Conservation (phyloP, 1,140 invertebrate species). For the Chironomus tepperi region DNA sequence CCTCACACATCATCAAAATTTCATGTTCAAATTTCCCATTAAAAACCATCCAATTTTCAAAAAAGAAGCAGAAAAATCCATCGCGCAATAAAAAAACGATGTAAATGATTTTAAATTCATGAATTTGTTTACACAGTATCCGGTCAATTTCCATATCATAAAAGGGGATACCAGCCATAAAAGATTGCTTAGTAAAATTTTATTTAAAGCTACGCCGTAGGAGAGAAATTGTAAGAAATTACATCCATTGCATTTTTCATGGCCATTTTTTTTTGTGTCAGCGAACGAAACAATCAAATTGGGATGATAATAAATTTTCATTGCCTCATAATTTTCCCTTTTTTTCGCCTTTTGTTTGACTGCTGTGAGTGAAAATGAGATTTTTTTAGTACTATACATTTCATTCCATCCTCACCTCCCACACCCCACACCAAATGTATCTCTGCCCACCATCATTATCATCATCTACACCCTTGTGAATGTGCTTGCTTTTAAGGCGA, state of each 20-base stretch:
- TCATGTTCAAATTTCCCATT: too few relatives aligned
- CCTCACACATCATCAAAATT: too few relatives aligned
- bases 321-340: background rate
- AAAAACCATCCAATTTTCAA: too few relatives aligned
- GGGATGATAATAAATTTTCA: slow-evolving; percentile 14
- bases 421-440: too few relatives aligned
- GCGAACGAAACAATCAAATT: slow-evolving; percentile 7
- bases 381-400: background rate
- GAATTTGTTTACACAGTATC: background rate
- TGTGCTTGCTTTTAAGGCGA: background rate
- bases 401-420: too few relatives aligned
- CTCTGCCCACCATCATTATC: background rate
- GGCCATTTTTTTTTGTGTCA: slow-evolving; percentile 1
- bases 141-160: background rate
- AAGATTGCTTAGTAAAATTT: background rate
- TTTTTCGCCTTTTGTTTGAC: background rate
- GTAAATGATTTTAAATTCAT: too few relatives aligned
- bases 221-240: background rate
- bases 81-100: too few relatives aligned
- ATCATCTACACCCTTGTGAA: slow-evolving; percentile 5
- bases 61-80: too few relatives aligned
- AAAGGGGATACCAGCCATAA: background rate
- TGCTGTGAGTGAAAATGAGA: slow-evolving; percentile 1
- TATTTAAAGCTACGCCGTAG: background rate
- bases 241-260: background rate